Base-by-base conservation (phyloP, 2,797 vertebrate genomes). In the Acipenser transmontanus region DNA sequence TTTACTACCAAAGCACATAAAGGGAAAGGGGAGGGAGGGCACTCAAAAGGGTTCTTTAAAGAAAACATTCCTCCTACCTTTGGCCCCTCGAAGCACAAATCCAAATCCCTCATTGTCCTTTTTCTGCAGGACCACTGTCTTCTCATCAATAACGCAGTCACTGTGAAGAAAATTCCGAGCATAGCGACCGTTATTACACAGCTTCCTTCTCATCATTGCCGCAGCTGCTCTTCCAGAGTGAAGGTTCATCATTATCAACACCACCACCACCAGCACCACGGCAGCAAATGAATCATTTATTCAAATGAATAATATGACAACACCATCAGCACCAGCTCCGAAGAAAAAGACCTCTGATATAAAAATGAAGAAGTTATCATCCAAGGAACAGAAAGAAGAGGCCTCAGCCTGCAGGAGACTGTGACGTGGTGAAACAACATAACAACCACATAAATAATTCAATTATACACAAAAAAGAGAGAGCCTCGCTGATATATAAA, bases 91-190 rank as follows among this genome's bases (percentile, higher is more conserved):
- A 78, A 95, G 91, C 77, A 95, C 93, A 73, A 95, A 95, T 63
- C 93, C 93, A 72, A 95, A 95, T 72, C 93, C 93, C 79, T 95
- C 93, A 86, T 92, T 94, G 82, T 94, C 93, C 76, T 92, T 94
- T 80, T 95, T 95, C 89, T 95, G 93, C 77, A 95, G 89, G 79
- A 93, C 88, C 83, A 94, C 93, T 7, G 91, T 91, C 89, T 95
- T 95, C 84, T 95, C 93, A 79, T 94, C 90, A 76, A 93, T 90
- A 66, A 92, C 84, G 87, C 93, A 95, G 91, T 95, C 93, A 82
- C 93, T 94, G 91, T 88, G 83, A 89, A 89, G 89, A 91, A 90
- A 92, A 88, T 93, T 91, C 81, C 89, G 89, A 83, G 91, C 86
- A 87, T 82, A 93, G 83, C 93, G 92, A 84, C 91, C 88, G 84